phyloP scores from a whole-genome alignment of 2,113 vertebrate genomes.

The Cyanoramphus novaezelandiae region DNA sequence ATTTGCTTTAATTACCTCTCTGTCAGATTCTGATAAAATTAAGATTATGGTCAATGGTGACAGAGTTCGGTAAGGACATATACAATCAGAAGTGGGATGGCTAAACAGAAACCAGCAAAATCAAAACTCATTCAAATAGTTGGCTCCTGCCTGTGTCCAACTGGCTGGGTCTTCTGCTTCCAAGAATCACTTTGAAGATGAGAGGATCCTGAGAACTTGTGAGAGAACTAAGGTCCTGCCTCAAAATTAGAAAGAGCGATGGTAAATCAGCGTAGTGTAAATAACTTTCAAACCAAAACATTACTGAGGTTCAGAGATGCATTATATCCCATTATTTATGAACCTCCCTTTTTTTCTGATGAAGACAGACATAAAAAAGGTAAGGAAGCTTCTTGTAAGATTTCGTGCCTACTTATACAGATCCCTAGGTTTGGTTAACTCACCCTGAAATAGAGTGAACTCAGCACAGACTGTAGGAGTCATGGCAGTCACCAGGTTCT shows the following conservation, averaged over 20 bases:
- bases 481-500: not conserved
- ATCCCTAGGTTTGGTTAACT: not conserved
- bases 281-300: not conserved
- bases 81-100: not conserved
- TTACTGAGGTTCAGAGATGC: not conserved
- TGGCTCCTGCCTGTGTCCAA: not conserved
- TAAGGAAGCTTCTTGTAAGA: not conserved
- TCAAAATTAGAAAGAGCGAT: not conserved
- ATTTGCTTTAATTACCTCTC: not conserved
- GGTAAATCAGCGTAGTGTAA: not conserved
- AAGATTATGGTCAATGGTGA: not conserved
- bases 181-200: not conserved
- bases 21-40: not conserved
- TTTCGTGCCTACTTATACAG: not conserved
- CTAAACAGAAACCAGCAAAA: not conserved
- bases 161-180: not conserved
- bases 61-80: not conserved
- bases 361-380: not conserved
- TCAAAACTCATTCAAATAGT: not conserved
- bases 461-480: not conserved
- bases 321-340: not conserved
- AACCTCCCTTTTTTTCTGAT: not conserved
- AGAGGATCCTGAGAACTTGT: not conserved
- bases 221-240: not conserved
- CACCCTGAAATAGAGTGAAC: conserved; percentile 24